Base-by-base conservation (phyloP, 1,140 invertebrate genomes). In the Polyergus mexicanus region DNA sequence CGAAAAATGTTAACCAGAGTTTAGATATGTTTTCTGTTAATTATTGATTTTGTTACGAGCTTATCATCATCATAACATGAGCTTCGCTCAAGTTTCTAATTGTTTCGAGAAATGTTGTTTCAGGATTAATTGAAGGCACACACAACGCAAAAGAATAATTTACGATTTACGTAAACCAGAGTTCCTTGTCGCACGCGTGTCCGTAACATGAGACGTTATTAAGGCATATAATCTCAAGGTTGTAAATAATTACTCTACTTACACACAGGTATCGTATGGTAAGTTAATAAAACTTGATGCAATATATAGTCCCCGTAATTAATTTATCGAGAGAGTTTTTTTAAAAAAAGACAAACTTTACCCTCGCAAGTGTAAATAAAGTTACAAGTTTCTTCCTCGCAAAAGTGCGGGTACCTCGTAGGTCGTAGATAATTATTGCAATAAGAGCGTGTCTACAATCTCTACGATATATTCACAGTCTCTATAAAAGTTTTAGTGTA, bases 151-250 rank as follows among this genome's bases (percentile, higher is more conserved):
- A 28, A 75, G 56, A 44, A 54, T 63, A 58, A 88, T 77, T 28
- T 28, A 28, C 25, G 16, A 51, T 75, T 65, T 54, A 86, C 47
- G 16, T 22, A 89, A 28, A 72, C 10, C 84, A 90, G 76, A 91
- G 90, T 91, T 91, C 89, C 90, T 91, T 89, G 51, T 89, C 65
- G 62, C 65, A 58, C 41, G 62, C 28, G 58, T 47, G 58, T 44
- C 65, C 22, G 35, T 76, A n/a, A 16, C 47, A 60, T 19, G 76
- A 77, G 32, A 38, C 10, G 60, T 80, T 51, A 51, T 51, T 28
- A 51, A 71, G 63, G 60, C 16, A 35, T 84, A 13, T 47, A 84
- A 77, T 84, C 69, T 87, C 72, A 66, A 77, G 81, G 63, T 86
- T 54, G 87, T 88, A 84, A 62, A 68, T 60, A 85, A 11, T 80